Evolutionary conservation across 2,113 vertebrate species (phyloP).

Genomic region (Puma concolor): DNA sequence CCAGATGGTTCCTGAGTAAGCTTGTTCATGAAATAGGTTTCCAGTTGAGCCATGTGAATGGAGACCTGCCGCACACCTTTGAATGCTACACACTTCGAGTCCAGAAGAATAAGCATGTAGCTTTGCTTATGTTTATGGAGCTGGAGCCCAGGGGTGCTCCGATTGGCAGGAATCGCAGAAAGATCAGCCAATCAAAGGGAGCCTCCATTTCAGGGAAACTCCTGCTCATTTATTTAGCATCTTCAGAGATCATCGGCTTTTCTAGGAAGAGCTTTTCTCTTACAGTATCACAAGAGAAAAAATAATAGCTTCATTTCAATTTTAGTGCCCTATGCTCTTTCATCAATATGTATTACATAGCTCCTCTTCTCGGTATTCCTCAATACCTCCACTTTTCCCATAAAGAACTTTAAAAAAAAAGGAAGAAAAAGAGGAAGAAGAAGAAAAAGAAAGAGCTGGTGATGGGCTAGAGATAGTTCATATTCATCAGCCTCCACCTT

Average conservation of each 20-base stretch:
- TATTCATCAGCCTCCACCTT: slow-evolving; percentile 89
- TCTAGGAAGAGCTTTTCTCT: slow-evolving; percentile 78
- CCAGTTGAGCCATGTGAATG: slow-evolving; percentile 84
- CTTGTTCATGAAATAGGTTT: slow-evolving; percentile 72
- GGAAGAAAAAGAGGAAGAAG: background rate
- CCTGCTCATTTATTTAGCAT: slow-evolving; percentile 89
- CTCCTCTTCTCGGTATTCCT: background rate
- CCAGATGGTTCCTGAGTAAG: slow-evolving; percentile 72
- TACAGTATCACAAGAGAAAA: slow-evolving; percentile 65
- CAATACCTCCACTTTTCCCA: background rate
- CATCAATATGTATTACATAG: background rate
- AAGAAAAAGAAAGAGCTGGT: background rate
- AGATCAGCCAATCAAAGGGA: slow-evolving; percentile 90
- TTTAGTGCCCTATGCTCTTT: background rate
- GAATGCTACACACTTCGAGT: slow-evolving; percentile 76
- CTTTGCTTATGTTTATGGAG: slow-evolving; percentile 94
- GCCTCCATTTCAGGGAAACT: slow-evolving; percentile 87
- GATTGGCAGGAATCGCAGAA: slow-evolving; percentile 90
- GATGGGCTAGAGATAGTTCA: slow-evolving; percentile 72
- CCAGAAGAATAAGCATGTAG: slow-evolving; percentile 82
- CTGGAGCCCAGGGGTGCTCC: slow-evolving; percentile 83
- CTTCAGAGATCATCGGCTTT: slow-evolving; percentile 82
- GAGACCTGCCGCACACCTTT: slow-evolving; percentile 83
- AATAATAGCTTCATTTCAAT: slow-evolving; percentile 48
- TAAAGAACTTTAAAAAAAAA: background rate